Evolutionary conservation across 2,113 vertebrate species (phyloP).

Genomic region (Pteruthius melanotis): DNA sequence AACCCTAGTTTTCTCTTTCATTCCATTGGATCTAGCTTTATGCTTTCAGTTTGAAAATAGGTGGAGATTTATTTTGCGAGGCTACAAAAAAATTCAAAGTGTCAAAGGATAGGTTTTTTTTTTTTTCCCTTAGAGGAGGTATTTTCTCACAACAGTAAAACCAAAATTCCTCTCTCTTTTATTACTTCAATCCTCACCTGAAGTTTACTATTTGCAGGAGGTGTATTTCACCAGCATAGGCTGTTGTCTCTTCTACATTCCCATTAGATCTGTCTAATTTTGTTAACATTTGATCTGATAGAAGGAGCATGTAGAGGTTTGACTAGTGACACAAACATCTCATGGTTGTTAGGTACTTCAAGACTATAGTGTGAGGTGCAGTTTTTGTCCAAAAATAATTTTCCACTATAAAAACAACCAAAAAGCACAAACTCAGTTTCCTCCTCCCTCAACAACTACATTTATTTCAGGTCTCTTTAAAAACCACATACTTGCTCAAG

Average conservation of each 20-base stretch:
- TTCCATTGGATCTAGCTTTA: background rate
- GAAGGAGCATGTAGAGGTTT: background rate
- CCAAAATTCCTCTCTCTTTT: background rate
- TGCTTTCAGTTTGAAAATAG: conserved; percentile 26
- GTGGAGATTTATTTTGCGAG: conserved; percentile 41
- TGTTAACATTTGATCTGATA: background rate
- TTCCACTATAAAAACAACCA: rapidly evolving
- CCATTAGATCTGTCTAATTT: background rate
- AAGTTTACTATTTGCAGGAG: background rate
- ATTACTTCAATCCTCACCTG: background rate
- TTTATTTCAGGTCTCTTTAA: background rate
- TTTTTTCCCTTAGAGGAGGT: background rate
- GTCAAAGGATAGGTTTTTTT: background rate
- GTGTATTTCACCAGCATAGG: background rate
- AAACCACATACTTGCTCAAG: background rate
- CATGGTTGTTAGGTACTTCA: background rate
- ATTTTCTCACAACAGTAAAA: background rate
- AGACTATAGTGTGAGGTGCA: background rate
- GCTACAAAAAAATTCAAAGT: background rate
- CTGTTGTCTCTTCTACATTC: background rate
- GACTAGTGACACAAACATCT: background rate
- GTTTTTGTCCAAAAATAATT: background rate
- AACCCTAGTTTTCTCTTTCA: background rate
- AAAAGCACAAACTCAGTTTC: background rate
- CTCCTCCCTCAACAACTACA: background rate